These are phyloP conservation scores for Muschampia plurimacula DNA, from an alignment of 2,888 invertebrate genomes.

Conservation along the genomic window DNA sequence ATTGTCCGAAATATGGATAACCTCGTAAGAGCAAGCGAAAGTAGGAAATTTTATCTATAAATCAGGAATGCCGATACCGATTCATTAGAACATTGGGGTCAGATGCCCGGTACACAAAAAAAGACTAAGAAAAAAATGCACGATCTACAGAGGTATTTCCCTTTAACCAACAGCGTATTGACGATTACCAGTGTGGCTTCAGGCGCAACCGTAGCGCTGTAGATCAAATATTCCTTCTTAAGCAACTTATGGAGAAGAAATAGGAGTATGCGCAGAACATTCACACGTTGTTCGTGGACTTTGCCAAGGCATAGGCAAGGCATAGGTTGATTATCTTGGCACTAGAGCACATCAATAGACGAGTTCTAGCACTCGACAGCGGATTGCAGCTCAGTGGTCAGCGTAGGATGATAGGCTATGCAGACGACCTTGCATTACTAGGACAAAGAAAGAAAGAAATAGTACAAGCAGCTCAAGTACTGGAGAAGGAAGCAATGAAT, in stretches of 20 bases:
- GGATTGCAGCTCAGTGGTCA: not conserved
- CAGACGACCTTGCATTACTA: too few relatives aligned
- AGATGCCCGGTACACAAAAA: too few relatives aligned
- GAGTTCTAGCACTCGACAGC: not conserved
- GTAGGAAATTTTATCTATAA: not conserved
- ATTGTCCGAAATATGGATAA: not conserved
- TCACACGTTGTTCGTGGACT: not conserved
- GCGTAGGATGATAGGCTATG: too few relatives aligned
- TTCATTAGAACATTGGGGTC: too few relatives aligned
- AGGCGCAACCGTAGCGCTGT: constrained; percentile 35
- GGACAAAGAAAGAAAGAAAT: too few relatives aligned
- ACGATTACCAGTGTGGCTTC: constrained; percentile 31
- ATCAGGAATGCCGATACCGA: not conserved
- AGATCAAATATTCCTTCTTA: constrained; percentile 42
- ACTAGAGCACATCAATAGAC: not conserved
- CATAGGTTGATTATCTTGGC: constrained; percentile 4
- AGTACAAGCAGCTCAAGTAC: too few relatives aligned
- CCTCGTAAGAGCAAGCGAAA: not conserved
- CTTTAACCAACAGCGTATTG: too few relatives aligned
- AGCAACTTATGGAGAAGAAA: constrained; percentile 42
- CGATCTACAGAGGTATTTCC: too few relatives aligned
- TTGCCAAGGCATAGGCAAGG: too few relatives aligned
- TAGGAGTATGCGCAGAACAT: constrained; percentile 41
- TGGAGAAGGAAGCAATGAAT: too few relatives aligned
- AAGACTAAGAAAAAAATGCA: too few relatives aligned